Percentiles rank a stretch among this genome's conserved stretches.
These are phyloP conservation scores for Peucedramus taeniatus DNA, from an alignment of 2,113 vertebrate species.

Conservation along the genomic window DNA sequence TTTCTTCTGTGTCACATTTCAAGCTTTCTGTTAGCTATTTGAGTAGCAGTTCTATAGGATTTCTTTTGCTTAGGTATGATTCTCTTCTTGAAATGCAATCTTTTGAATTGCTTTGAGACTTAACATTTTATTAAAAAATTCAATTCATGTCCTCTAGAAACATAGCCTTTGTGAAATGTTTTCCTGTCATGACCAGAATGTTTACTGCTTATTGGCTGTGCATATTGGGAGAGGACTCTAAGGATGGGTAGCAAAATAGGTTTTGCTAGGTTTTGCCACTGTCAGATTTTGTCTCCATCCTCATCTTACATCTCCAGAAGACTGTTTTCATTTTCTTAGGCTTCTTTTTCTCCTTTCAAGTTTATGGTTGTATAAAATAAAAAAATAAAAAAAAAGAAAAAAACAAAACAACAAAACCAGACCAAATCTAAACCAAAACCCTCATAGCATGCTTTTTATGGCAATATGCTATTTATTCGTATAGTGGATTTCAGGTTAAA, in stretches of 20 bases:
- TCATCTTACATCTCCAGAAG: background rate
- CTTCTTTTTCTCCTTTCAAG: background rate
- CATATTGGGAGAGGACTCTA: background rate
- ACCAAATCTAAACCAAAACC: background rate
- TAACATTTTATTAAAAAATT: slow-evolving; percentile 40
- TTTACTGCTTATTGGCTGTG: background rate
- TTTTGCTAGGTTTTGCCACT: background rate
- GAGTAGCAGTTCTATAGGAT: background rate
- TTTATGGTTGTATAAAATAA: background rate
- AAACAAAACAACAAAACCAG: background rate
- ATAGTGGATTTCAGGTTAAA: background rate
- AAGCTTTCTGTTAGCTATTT: background rate
- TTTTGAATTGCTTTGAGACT: slow-evolving; percentile 12
- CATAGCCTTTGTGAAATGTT: background rate
- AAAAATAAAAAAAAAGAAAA: background rate
- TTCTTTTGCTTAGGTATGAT: background rate
- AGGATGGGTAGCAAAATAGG: background rate
- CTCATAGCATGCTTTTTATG: background rate
- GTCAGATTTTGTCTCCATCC: background rate
- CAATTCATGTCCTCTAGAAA: background rate
- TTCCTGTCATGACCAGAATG: background rate
- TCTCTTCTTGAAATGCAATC: background rate
- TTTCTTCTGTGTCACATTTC: background rate
- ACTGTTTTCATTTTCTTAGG: background rate
- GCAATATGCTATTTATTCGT: background rate